These are phyloP conservation scores for Gymnoscelis rufifasciata DNA, from an alignment of 2,888 invertebrate genomes.

Conservation along the genomic window DNA sequence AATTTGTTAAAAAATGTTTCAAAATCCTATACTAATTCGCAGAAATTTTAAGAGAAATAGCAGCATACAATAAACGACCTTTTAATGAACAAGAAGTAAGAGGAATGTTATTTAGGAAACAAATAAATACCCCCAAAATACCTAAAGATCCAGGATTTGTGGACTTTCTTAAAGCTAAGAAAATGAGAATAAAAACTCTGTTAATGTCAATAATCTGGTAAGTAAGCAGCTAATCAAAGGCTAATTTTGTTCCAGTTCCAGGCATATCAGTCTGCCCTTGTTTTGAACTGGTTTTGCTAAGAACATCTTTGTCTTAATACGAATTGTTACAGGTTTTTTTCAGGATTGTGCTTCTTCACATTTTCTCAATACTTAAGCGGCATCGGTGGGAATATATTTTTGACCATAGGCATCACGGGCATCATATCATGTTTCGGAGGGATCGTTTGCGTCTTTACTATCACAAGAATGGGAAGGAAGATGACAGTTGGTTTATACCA, in stretches of 20 bases:
- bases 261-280: too few relatives aligned
- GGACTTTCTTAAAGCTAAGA: slow-evolving; percentile 67
- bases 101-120: slow-evolving; percentile 34
- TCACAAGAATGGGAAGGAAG: slow-evolving; percentile 72
- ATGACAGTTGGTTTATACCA: slow-evolving; percentile 70
- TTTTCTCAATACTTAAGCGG: slow-evolving; percentile 80
- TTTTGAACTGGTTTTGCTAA: too few relatives aligned
- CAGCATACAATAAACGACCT: slow-evolving; percentile 45
- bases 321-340: slow-evolving; percentile 68
- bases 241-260: too few relatives aligned
- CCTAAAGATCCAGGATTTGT: slow-evolving; percentile 49
- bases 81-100: slow-evolving; percentile 33
- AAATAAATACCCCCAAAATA: slow-evolving; percentile 19
- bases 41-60: slow-evolving; percentile 52
- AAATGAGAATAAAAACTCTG: slow-evolving; percentile 71
- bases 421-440: slow-evolving; percentile 76
- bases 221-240: too few relatives aligned
- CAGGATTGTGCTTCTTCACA: slow-evolving; percentile 78
- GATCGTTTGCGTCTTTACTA: slow-evolving; percentile 69
- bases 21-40: slow-evolving; percentile 26
- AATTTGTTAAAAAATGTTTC: too few relatives aligned
- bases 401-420: slow-evolving; percentile 75
- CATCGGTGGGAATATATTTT: slow-evolving; percentile 74
- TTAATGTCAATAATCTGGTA: slow-evolving; percentile 79
- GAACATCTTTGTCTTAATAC: too few relatives aligned